Evolutionary conservation across 2,888 invertebrate species (phyloP), one percentile per base, ranked within the genome.

Genomic region (Prenolepis imparis): DNA sequence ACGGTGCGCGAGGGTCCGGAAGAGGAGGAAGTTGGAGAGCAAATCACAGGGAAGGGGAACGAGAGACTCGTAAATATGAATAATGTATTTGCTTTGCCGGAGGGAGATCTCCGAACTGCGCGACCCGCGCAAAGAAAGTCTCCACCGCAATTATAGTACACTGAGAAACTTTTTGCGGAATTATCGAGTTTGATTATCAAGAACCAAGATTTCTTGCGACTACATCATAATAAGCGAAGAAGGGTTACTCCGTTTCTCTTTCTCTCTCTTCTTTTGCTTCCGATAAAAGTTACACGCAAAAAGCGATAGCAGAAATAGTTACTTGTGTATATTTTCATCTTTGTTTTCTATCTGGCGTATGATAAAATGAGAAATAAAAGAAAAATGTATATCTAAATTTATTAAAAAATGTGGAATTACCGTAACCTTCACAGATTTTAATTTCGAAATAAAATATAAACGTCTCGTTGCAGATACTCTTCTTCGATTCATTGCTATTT

Each of bases 101-200:
- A 59, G 59, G 32, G 72, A 80, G 21, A 52, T 8, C 72, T 80
- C 32, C 59, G 72, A 80, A 48, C 44, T 70, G 70, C 32, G 72
- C 70, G 44, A 77, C 75, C 55, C 55, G 55, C 57, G 70, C 77
- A 80, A 80, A 80, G 78, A 80, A 80, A 61, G 78, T 80, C 72
- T 59, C 59, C 44, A 28, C 72, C 36, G 72, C 78, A 80, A 80
- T 80, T 80, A 80, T 72, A 70, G 70, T 61, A 44, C 24, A 59
- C 78, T 36, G 36, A 72, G 72, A 80, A 80, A 80, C 59, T 80
- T 72, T 44, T 80, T 72, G 78, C 11, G 59, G 59, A 61, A 80
- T 80, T 80, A 80, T 80, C 72, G 78, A 72, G 44, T 80, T 78
- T 80, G 78, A 80, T 80, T 80, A 78, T 78, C 44, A 80, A 48